Evolutionary conservation across 2,888 invertebrate species (phyloP).

Genomic region (Ectemnius cavifrons): DNA sequence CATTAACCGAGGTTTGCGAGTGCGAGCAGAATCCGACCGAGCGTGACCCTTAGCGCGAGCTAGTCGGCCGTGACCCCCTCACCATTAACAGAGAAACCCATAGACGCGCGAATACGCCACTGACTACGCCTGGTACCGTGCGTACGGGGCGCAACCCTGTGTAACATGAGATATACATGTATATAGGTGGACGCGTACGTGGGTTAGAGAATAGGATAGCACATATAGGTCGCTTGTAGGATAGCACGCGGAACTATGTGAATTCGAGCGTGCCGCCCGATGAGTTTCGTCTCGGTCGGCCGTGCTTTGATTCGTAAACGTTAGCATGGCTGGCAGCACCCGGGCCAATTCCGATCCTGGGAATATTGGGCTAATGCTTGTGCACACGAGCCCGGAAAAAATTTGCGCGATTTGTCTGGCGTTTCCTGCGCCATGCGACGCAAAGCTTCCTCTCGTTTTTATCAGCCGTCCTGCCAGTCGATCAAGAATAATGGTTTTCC

Average conservation of each 20-base stretch:
- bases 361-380: conserved; percentile 27
- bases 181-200: not conserved
- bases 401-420: conserved; percentile 7
- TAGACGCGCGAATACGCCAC: conserved; percentile 35
- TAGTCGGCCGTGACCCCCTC: conserved; percentile 74
- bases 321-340: conserved; percentile 44
- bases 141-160: conserved; percentile 1
- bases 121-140: conserved; percentile 25
- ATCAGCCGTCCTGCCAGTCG: too few relatives aligned
- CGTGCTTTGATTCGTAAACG: conserved; percentile 56
- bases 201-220: conserved; percentile 10
- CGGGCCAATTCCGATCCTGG: conserved; percentile 45
- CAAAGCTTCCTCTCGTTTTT: too few relatives aligned
- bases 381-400: conserved; percentile 12
- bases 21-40: conserved; percentile 63
- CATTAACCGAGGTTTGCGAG: conserved; percentile 63
- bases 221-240: not conserved
- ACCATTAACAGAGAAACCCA: conserved; percentile 21
- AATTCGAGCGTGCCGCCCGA: conserved; percentile 51
- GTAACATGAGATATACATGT: not conserved
- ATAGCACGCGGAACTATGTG: conserved; percentile 35
- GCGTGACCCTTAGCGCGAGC: conserved; percentile 73
- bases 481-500: too few relatives aligned
- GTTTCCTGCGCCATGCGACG: too few relatives aligned
- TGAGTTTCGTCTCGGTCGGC: conserved; percentile 55